Conservation (phyloP, 2,888 invertebrate species). For the Shargacucullia verbasci region DNA sequence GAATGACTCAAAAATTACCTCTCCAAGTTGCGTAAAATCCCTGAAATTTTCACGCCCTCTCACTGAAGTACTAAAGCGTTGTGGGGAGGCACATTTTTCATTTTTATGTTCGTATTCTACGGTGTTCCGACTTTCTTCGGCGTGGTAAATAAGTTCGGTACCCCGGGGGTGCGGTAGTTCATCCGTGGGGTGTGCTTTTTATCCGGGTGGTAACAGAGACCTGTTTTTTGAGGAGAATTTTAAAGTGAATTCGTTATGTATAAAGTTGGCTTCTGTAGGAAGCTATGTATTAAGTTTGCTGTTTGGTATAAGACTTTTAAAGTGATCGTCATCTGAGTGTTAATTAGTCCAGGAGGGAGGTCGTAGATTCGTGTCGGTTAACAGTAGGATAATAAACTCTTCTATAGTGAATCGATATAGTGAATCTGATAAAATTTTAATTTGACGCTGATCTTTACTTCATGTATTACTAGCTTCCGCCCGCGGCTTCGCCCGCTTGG, state of each 20-base stretch:
- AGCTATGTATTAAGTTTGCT: too few relatives aligned
- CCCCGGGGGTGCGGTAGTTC: constrained; percentile 47
- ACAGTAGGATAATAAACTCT: too few relatives aligned
- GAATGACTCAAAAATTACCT: constrained; percentile 5
- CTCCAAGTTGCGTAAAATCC: constrained; percentile 21
- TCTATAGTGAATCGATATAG: too few relatives aligned
- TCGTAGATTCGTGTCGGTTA: too few relatives aligned
- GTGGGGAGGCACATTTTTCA: constrained; percentile 48
- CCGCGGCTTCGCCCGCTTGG: too few relatives aligned
- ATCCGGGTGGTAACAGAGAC: constrained; percentile 5
- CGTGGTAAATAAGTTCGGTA: constrained; percentile 52
- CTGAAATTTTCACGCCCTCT: constrained; percentile 2
- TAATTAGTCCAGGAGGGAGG: too few relatives aligned
- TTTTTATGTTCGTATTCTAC: constrained; percentile 50
- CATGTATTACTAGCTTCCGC: too few relatives aligned
- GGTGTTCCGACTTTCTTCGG: constrained; percentile 34
- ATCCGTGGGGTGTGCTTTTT: constrained; percentile 15
- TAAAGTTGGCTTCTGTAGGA: too few relatives aligned
- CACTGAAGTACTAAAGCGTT: constrained; percentile 12
- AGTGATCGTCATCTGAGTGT: too few relatives aligned
- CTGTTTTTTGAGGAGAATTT: constrained; percentile 3
- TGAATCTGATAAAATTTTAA: too few relatives aligned
- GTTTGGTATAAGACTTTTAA: too few relatives aligned
- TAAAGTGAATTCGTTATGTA: neutral
- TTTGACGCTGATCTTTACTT: too few relatives aligned